Conservation (phyloP, 2,113 vertebrate species). For the Oryzias curvinotus region DNA sequence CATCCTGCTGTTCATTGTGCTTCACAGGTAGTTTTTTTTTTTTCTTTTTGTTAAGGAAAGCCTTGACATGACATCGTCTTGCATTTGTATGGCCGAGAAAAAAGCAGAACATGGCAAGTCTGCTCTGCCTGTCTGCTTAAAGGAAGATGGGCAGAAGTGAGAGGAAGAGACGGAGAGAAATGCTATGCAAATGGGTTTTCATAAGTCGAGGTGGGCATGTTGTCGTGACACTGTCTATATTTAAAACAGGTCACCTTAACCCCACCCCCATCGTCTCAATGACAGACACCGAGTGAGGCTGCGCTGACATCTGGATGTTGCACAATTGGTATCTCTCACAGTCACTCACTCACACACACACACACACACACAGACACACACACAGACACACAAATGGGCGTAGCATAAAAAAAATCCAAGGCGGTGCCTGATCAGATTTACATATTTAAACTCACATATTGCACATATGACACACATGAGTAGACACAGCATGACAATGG, state of each 20-base stretch:
- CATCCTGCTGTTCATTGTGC: conserved; percentile 17
- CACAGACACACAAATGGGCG: conserved; percentile 19
- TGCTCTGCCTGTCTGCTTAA: conserved; percentile 48
- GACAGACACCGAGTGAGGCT: conserved; percentile 72
- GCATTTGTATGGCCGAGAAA: conserved; percentile 56
- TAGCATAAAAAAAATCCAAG: conserved; percentile 47
- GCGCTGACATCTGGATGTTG: conserved; percentile 76
- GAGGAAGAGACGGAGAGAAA: conserved; percentile 51
- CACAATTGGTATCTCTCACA: conserved; percentile 27
- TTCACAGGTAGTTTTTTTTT: conserved; percentile 25
- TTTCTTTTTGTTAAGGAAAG: conserved; percentile 39
- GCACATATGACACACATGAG: conserved; percentile 13
- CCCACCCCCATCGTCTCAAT: conserved; percentile 72
- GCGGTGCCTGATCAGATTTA: conserved; percentile 43
- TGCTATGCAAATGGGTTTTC: conserved; percentile 76
- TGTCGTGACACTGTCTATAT: conserved; percentile 82
- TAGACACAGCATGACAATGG: conserved; percentile 53
- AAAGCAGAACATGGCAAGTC: conserved; percentile 52
- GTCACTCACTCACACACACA: conserved; percentile 15
- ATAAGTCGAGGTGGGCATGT: conserved; percentile 76
- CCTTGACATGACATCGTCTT: conserved; percentile 65
- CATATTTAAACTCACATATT: conserved; percentile 53
- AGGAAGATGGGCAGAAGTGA: conserved; percentile 22
- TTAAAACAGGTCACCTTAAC: conserved; percentile 83
- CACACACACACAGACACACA: background rate